Evolutionary conservation across 35 echinoderm and acorn worm genomes (phyloP).

Genomic region (Nesometra sesokonis): DNA sequence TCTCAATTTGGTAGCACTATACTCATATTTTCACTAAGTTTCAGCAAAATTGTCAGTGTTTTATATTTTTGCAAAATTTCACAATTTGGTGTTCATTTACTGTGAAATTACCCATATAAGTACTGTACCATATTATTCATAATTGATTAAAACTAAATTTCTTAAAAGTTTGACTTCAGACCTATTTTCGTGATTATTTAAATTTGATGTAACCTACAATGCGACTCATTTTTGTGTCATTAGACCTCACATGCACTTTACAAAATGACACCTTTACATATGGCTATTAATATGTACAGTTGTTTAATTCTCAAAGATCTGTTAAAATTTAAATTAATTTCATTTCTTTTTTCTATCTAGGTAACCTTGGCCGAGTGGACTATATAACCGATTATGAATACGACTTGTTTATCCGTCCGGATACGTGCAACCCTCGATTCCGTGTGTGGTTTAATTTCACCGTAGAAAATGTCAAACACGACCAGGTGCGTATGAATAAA

Average conservation of each 20-base stretch:
- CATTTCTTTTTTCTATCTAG: slow-evolving; percentile 21
- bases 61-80: too few species aligned
- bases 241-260: neutral
- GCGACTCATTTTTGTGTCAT: too few species aligned
- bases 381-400: slow-evolving; percentile 98
- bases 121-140: too few species aligned
- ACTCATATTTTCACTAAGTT: too few species aligned
- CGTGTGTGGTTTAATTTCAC: slow-evolving; percentile 99
- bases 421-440: slow-evolving; percentile 94
- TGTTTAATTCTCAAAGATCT: neutral
- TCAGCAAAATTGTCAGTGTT: too few species aligned
- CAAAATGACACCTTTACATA: neutral
- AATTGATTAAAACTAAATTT: too few species aligned
- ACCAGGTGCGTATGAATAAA: slow-evolving; percentile 52
- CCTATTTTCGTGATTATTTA: too few species aligned
- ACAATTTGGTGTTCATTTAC: too few species aligned
- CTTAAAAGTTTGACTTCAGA: too few species aligned
- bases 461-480: slow-evolving; percentile 76
- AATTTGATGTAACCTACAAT: too few species aligned
- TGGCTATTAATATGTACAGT: neutral
- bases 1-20: too few species aligned
- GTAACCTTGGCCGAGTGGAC: slow-evolving; percentile 93
- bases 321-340: neutral
- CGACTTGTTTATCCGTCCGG: slow-evolving; percentile 92
- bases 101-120: too few species aligned